phyloP scores from a whole-genome alignment of 2,113 vertebrate species.

The Anolis carolinensis region DNA sequence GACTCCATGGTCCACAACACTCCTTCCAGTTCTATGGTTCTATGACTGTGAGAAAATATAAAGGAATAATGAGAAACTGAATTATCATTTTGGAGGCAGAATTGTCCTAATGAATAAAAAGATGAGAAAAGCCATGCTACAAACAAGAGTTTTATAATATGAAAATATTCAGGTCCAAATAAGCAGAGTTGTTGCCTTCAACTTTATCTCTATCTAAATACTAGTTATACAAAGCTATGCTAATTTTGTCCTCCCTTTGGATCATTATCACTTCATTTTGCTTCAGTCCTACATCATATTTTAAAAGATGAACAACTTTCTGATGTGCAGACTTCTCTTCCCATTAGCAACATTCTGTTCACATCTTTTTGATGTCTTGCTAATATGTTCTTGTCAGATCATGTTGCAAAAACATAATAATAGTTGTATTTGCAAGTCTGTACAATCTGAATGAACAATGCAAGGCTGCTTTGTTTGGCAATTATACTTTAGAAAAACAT shows the following conservation, averaged over 20 bases:
- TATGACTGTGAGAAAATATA: not conserved
- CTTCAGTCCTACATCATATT: not conserved
- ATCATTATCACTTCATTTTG: not conserved
- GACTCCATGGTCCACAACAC: no score
- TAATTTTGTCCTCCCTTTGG: no score
- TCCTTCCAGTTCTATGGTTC: no score
- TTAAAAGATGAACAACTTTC: not conserved
- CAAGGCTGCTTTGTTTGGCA: not conserved
- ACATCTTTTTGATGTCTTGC: not conserved
- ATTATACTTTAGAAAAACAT: not conserved
- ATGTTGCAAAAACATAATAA: not conserved
- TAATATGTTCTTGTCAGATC: not conserved
- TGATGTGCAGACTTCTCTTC: not conserved
- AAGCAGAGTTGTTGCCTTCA: not conserved
- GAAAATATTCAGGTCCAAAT: not conserved
- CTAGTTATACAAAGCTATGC: not conserved
- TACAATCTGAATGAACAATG: not conserved
- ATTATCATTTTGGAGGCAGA: rapidly evolving
- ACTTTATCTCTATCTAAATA: not conserved
- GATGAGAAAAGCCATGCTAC: not conserved
- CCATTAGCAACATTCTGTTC: not conserved
- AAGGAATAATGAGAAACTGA: rapidly evolving
- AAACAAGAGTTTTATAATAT: not conserved
- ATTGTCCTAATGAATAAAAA: constrained; percentile 1
- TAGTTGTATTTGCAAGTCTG: constrained; percentile 5